Conservation (phyloP, 2,797 vertebrate genomes). For the Labroides dimidiatus region DNA sequence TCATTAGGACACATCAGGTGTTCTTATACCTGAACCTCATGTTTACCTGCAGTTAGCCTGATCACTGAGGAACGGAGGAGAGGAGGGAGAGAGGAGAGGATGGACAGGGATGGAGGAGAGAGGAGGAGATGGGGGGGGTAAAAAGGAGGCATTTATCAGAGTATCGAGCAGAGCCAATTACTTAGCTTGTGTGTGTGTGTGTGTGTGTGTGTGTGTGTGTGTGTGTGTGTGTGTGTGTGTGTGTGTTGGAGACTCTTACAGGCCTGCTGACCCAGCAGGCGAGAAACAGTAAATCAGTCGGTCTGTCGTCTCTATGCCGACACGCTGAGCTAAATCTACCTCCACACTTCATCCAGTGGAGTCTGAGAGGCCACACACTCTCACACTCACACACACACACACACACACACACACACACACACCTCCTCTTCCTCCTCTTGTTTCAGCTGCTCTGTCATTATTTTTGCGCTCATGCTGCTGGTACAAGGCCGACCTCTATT, state of each 20-base stretch:
- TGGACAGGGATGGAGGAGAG: no score
- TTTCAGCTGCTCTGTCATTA: not conserved
- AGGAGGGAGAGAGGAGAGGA: not conserved
- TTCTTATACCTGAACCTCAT: not conserved
- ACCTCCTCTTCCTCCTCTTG: not conserved
- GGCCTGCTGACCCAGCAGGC: slow-evolving; percentile 63
- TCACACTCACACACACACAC: not conserved
- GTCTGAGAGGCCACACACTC: not conserved
- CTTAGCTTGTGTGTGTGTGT: slow-evolving; percentile 37
- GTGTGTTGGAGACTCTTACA: not conserved
- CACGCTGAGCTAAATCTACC: slow-evolving; percentile 4
- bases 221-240: not conserved
- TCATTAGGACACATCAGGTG: not conserved
- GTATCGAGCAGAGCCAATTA: slow-evolving; percentile 57
- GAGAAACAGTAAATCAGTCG: slow-evolving; percentile 18
- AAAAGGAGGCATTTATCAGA: slow-evolving; percentile 44
- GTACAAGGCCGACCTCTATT: no score
- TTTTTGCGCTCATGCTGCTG: no score
- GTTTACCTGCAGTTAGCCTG: no score
- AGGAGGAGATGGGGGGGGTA: no score
- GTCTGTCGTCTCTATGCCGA: slow-evolving; percentile 1
- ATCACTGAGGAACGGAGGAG: no score
- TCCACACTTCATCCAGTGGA: slow-evolving; percentile 10
- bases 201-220: not conserved
- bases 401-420: not conserved